Base-by-base conservation (phyloP, 2,888 invertebrate species). In the Dascillus cervinus region DNA sequence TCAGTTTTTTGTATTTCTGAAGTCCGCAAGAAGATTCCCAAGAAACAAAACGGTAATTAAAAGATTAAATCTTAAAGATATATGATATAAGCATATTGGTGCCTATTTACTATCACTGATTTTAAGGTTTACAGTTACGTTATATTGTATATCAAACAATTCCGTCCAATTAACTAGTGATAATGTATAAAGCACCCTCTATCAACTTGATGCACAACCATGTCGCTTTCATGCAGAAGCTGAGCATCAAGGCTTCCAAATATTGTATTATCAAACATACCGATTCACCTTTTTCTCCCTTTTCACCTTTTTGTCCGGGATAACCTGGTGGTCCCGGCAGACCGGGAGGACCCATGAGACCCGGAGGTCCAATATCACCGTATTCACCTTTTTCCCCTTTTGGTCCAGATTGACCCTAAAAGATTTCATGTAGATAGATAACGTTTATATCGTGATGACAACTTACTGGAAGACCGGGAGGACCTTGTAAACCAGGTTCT, bases 301-400 rank as follows among this genome's bases (percentile, higher is more conserved):
- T 90, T 53, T 90, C 89, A 13, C 92, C 90, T 64, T 87, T 88
- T 45, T 79, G 74, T 17, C 91, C 91, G 2, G 90, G 89, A 66
- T 89, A 89, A 2, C 90, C 90, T 47, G 82, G 82, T 17, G 82
- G 83, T 32, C 82, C 82, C 4, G 82, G 82, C 44, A 83, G 62
- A 11, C 91, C 92, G 9, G 94, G 92, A 15, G 92, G 90, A 46
- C 94, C 94, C 80, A 94, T 87, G 54, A 91, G 75, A 37, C 95
- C 94, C 6, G 94, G 89, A 4, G 89, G 88, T 24, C 92, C 92
- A 62, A 91, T 89, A 59, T 90, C 89, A 5, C 92, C 91, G 59
- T 82, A 84, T 56, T 86, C 86, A 32, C 90, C 90, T 56, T 86
- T 85, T 46, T 83, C 84, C 26, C 94, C 94, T 55, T 88, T 88